Conservation (phyloP, 2,797 vertebrate genomes). For the Hylomyscus alleni region DNA sequence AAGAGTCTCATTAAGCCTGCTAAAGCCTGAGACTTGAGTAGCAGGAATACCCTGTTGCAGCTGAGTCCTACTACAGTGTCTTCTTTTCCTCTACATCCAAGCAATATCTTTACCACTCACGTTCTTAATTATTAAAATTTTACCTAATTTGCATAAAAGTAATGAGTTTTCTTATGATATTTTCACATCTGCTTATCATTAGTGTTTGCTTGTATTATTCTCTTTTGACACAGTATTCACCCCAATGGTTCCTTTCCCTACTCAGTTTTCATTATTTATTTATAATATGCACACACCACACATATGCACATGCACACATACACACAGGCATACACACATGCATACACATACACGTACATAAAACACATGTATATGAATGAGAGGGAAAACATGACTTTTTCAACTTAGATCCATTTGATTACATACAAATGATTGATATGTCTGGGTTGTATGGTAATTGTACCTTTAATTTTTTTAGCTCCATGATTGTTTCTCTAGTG, state of each 20-base stretch:
- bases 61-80: neutral
- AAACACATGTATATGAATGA: neutral
- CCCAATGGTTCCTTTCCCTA: neutral
- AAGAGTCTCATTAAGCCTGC: neutral
- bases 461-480: neutral
- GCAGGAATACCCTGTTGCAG: neutral
- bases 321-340: neutral
- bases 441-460: neutral
- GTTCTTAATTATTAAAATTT: neutral
- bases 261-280: neutral
- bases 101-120: neutral
- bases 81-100: neutral
- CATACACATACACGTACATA: neutral
- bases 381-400: neutral
- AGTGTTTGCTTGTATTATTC: neutral
- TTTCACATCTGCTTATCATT: neutral
- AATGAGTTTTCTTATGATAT: neutral
- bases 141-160: neutral
- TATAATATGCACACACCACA: neutral
- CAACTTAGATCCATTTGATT: neutral
- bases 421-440: neutral
- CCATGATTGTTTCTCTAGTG: neutral
- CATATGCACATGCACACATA: neutral
- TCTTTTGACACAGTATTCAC: neutral
- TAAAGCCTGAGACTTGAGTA: neutral